Conservation (phyloP, 2,113 vertebrate genomes). For the Phrynosoma blainvillii region DNA sequence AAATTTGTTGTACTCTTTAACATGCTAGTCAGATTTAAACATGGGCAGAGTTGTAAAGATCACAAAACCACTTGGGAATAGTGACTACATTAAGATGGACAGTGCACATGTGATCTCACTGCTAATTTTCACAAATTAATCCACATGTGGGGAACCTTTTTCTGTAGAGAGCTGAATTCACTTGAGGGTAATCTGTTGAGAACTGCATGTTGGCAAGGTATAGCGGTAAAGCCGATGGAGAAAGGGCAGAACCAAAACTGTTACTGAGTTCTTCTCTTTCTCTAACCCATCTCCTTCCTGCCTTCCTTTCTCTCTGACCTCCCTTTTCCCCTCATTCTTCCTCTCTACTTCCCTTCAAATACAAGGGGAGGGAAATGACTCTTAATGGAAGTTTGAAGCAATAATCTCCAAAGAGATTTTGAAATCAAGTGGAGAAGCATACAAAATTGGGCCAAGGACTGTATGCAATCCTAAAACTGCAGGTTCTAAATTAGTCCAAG, state of each 20-base stretch:
- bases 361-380: background rate
- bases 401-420: background rate
- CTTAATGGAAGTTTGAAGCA: background rate
- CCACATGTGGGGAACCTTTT: background rate
- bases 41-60: background rate
- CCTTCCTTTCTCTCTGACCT: background rate
- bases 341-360: too few relatives aligned
- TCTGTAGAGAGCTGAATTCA: background rate
- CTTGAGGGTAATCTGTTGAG: background rate
- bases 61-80: background rate
- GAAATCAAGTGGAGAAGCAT: background rate
- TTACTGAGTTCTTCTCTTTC: background rate
- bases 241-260: background rate
- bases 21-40: too few relatives aligned
- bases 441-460: background rate
- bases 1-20: too few relatives aligned
- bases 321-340: background rate
- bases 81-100: background rate
- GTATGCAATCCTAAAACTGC: background rate
- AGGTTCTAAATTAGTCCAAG: background rate
- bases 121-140: too few relatives aligned
- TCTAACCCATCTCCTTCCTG: background rate
- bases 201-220: background rate
- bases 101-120: too few relatives aligned
- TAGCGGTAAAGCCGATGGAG: background rate